phyloP scores from a whole-genome alignment of 1,140 invertebrate genomes.

The Leptinotarsa lineolata region DNA sequence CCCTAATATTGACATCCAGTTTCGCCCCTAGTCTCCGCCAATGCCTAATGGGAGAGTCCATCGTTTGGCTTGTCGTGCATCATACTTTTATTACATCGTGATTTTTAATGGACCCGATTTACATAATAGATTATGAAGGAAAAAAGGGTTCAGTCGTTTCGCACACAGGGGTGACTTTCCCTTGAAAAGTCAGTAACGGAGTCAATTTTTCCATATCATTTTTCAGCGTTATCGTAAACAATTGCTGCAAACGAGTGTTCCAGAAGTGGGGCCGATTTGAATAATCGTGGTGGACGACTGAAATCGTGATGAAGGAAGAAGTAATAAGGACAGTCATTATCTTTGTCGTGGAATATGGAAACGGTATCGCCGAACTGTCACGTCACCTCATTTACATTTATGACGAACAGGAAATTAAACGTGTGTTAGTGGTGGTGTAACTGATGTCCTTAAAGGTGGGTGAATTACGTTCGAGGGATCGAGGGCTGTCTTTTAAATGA shows the following conservation, averaged over 20 bases:
- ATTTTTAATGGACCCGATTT: slow-evolving; percentile 47
- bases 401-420: slow-evolving; percentile 31
- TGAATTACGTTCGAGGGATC: no score
- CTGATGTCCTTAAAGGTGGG: neutral
- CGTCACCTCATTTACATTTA: slow-evolving; percentile 25
- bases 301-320: slow-evolving; percentile 12
- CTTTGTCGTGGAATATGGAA: slow-evolving; percentile 26
- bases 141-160: slow-evolving; percentile 2
- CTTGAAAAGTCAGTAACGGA: neutral
- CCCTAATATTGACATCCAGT: no score
- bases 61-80: slow-evolving; percentile 40
- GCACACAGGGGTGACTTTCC: slow-evolving; percentile 4
- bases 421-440: slow-evolving; percentile 11
- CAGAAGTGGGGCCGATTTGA: slow-evolving; percentile 19
- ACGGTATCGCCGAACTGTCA: slow-evolving; percentile 20
- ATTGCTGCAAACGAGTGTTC: neutral
- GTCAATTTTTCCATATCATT: neutral
- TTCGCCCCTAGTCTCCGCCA: neutral
- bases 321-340: slow-evolving; percentile 27
- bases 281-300: slow-evolving; percentile 15
- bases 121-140: slow-evolving; percentile 37
- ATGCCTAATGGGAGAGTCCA: slow-evolving; percentile 15
- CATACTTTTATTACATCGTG: slow-evolving; percentile 47
- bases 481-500: no score
- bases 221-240: slow-evolving; percentile 11